A percentile compares a stretch with the other conserved stretches of the same genome.
phyloP scores from a whole-genome alignment of 1,140 invertebrate species.

The Epicauta chinensis region DNA sequence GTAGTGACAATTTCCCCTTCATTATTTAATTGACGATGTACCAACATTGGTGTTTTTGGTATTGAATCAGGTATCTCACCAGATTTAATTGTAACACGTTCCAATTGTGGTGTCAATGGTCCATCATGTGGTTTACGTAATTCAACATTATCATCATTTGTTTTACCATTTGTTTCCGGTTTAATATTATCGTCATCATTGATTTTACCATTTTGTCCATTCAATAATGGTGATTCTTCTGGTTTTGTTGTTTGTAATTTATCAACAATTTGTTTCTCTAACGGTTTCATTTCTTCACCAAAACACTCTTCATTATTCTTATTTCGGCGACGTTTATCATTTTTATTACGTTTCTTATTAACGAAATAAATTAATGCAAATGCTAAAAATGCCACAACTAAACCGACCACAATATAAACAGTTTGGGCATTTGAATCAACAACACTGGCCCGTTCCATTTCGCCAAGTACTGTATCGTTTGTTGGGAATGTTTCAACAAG shows the following conservation, averaged over 20 bases:
- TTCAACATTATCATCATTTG: constrained; percentile 27
- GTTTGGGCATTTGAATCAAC: constrained; percentile 21
- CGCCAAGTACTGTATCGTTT: constrained; percentile 17
- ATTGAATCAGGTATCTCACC: constrained; percentile 52
- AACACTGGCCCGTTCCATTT: constrained; percentile 27
- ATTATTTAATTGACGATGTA: constrained; percentile 38
- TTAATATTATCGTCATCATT: constrained; percentile 21
- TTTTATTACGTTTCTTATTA: constrained; percentile 7
- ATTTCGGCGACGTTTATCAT: constrained; percentile 22
- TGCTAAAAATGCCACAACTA: constrained; percentile 18
- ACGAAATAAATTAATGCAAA: constrained; percentile 4
- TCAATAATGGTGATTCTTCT: constrained; percentile 32
- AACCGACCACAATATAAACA: constrained; percentile 27
- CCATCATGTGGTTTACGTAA: constrained; percentile 40
- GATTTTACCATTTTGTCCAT: constrained; percentile 35
- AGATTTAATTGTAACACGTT: constrained; percentile 58
- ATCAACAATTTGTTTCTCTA: constrained; percentile 43
- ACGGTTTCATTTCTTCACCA: constrained; percentile 38
- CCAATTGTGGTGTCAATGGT: constrained; percentile 48
- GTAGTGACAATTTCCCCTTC: constrained; percentile 36
- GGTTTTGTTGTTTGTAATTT: constrained; percentile 21
- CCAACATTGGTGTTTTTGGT: constrained; percentile 58
- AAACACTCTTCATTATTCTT: constrained; percentile 11
- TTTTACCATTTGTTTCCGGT: constrained; percentile 31
- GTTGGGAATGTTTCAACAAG: constrained; percentile 10